Conservation (phyloP, 1,140 invertebrate genomes). For the Drosophila lacteicornis region DNA sequence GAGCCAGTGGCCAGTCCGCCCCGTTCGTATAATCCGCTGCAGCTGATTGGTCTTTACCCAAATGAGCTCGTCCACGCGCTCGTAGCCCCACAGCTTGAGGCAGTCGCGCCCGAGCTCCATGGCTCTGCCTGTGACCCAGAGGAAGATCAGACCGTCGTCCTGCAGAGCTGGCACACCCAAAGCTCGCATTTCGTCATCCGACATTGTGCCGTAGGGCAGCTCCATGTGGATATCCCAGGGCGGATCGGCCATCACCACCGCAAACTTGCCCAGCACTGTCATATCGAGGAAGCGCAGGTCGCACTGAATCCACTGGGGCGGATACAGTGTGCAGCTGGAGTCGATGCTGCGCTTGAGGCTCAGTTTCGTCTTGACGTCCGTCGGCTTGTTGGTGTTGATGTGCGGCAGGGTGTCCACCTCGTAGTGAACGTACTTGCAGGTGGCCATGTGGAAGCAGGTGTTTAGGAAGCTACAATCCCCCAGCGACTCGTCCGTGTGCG, state of each 20-base stretch:
- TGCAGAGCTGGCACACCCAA: constrained; percentile 95
- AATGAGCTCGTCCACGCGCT: constrained; percentile 98
- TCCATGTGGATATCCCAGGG: constrained; percentile 98
- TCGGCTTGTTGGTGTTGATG: constrained; percentile 83
- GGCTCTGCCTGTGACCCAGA: constrained; percentile 99
- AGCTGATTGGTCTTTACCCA: constrained; percentile 99
- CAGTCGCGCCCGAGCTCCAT: constrained; percentile 98
- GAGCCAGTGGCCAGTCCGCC: constrained; percentile 98
- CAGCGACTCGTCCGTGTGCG: constrained; percentile 97
- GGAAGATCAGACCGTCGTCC: constrained; percentile 97
- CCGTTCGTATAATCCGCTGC: constrained; percentile 98
- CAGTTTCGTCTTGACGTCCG: constrained; percentile 77
- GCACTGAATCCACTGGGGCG: constrained; percentile 98
- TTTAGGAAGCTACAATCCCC: constrained; percentile 99
- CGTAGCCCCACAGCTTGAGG: constrained; percentile 97
- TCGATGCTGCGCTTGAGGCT: constrained; percentile 76
- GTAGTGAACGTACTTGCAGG: constrained; percentile 99
- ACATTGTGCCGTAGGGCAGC: constrained; percentile 99
- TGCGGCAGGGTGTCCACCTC: constrained; percentile 90
- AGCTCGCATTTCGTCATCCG: constrained; percentile 99
- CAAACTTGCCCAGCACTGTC: constrained; percentile 97
- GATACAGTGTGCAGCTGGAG: constrained; percentile 90
- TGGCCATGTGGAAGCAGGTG: constrained; percentile 99
- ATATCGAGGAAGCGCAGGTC: constrained; percentile 98
- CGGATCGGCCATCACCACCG: constrained; percentile 97